Evolutionary conservation across 1,140 invertebrate genomes (phyloP).

Genomic region (Rhyacophila brunnea): DNA sequence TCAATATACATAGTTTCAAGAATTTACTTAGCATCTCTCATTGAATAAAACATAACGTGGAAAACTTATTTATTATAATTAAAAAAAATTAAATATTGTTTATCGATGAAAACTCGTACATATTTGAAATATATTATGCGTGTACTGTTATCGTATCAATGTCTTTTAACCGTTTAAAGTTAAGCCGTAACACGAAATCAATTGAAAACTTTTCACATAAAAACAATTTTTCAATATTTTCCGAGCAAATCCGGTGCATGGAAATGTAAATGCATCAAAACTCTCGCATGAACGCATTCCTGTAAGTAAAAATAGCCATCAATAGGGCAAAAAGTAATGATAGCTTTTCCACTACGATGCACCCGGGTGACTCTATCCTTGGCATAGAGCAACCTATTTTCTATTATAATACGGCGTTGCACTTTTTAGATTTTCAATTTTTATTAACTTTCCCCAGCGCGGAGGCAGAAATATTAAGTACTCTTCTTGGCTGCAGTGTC

Average conservation of each 20-base stretch:
- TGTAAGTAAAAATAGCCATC: slow-evolving; percentile 4
- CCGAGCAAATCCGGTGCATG: background rate
- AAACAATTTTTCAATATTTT: slow-evolving; percentile 17
- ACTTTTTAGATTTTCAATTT: slow-evolving; percentile 4
- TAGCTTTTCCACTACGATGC: slow-evolving; percentile 5
- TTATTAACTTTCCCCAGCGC: slow-evolving; percentile 10
- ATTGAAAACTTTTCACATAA: too few relatives aligned
- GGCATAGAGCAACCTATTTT: too few relatives aligned
- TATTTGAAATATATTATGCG: too few relatives aligned
- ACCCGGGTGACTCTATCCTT: background rate
- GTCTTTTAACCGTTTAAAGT: too few relatives aligned
- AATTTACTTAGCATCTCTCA: too few relatives aligned
- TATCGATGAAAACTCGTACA: too few relatives aligned
- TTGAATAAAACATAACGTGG: too few relatives aligned
- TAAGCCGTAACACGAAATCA: too few relatives aligned
- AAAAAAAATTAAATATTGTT: too few relatives aligned
- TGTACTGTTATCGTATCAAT: too few relatives aligned
- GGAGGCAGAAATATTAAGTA: background rate
- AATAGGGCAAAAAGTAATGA: slow-evolving; percentile 10
- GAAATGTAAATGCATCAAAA: slow-evolving; percentile 24
- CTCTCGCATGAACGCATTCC: slow-evolving; percentile 9
- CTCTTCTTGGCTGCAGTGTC: slow-evolving; percentile 1
- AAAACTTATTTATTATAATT: too few relatives aligned
- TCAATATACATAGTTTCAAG: too few relatives aligned
- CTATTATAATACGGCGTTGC: background rate